Conservation (phyloP, 1,140 invertebrate genomes). For the Polypedilum vanderplanki region DNA sequence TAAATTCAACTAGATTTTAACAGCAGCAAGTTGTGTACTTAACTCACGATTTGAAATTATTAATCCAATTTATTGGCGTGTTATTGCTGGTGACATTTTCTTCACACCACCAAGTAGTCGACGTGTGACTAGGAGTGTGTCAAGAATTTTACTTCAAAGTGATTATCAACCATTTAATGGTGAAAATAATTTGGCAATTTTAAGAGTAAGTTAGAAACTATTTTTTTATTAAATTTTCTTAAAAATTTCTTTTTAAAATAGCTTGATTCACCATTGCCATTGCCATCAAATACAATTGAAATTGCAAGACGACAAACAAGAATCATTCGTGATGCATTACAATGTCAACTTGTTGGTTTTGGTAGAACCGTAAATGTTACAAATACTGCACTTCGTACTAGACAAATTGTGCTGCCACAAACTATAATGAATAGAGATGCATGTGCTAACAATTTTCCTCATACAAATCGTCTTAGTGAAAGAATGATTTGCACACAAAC, state of each 20-base stretch:
- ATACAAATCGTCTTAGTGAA: background rate
- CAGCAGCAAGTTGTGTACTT: background rate
- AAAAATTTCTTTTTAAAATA: background rate
- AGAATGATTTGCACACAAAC: constrained; percentile 8
- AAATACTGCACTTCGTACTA: background rate
- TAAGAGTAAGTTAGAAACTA: background rate
- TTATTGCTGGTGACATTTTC: constrained; percentile 15
- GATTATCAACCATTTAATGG: constrained; percentile 11
- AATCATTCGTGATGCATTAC: background rate
- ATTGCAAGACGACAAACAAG: background rate
- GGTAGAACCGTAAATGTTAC: background rate
- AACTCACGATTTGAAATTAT: background rate
- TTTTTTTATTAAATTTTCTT: background rate
- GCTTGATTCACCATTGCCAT: background rate
- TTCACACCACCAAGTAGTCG: background rate
- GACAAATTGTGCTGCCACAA: background rate
- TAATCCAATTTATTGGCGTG: background rate
- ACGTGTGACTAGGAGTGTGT: background rate
- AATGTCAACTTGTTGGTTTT: constrained; percentile 8
- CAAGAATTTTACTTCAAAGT: background rate
- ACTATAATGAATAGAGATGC: background rate
- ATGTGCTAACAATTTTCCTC: background rate
- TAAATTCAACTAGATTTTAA: background rate
- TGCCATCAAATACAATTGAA: background rate
- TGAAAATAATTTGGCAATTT: constrained; percentile 26